A percentile compares a stretch with the other conserved stretches of the same genome.
These are phyloP conservation scores for Diadumene lineata DNA, from an alignment of 92 coral and sea anemone genomes.

Conservation along the genomic window DNA sequence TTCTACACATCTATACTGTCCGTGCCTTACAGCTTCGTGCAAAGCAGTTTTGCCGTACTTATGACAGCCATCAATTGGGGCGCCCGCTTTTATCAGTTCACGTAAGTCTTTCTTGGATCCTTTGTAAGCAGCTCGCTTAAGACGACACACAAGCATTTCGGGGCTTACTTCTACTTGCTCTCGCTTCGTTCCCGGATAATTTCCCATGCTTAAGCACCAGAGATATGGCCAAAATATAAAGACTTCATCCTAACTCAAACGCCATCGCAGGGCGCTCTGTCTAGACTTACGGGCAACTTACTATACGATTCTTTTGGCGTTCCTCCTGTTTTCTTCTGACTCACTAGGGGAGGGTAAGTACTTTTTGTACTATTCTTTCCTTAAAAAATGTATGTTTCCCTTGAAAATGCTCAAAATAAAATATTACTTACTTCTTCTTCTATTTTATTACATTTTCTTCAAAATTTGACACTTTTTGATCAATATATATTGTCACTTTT, in stretches of 20 bases:
- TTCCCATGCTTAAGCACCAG: constrained; percentile 91
- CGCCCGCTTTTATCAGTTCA: constrained; percentile 94
- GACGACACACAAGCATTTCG: constrained; percentile 86
- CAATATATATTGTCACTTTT: background rate
- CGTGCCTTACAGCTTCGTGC: constrained; percentile 98
- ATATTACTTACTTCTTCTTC: background rate
- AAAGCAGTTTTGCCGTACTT: constrained; percentile 98
- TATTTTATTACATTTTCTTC: background rate
- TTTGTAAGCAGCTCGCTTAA: constrained; percentile 96
- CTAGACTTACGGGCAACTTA: constrained; percentile 72
- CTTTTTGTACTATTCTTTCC: background rate
- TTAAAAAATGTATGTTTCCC: background rate
- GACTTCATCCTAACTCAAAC: constrained; percentile 51
- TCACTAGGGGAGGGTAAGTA: constrained; percentile 22
- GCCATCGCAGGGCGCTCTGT: constrained; percentile 85
- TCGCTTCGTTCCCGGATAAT: constrained; percentile 90
- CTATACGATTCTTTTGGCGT: constrained; percentile 67
- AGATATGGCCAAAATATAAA: constrained; percentile 42
- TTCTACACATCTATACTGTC: constrained; percentile 94
- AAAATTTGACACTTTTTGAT: background rate
- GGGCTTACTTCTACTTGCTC: constrained; percentile 94
- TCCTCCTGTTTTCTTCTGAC: constrained; percentile 27
- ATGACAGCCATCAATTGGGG: constrained; percentile 94
- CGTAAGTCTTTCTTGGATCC: constrained; percentile 96
- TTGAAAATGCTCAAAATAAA: background rate